phyloP scores from a whole-genome alignment of 2,797 vertebrate genomes.

The Sciurus vulgaris region DNA sequence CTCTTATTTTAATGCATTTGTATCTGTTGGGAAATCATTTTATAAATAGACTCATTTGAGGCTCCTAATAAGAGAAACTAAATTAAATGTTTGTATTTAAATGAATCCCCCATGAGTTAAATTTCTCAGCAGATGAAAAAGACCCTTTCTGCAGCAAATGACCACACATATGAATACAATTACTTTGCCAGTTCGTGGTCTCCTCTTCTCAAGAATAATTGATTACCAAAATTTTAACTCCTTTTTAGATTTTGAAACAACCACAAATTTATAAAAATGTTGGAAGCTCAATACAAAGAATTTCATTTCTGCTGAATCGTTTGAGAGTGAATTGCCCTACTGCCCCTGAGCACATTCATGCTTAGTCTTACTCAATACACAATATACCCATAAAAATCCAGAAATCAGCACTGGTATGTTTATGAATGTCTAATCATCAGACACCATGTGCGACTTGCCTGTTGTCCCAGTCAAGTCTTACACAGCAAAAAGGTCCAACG shows the following conservation, averaged over 20 bases:
- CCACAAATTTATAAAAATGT: background rate
- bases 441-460: background rate
- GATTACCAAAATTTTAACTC: background rate
- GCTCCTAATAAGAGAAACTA: background rate
- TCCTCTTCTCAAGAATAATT: background rate
- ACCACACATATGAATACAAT: background rate
- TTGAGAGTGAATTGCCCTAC: background rate
- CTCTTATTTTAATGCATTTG: background rate
- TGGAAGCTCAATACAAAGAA: background rate
- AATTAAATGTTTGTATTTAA: background rate
- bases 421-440: background rate
- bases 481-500: background rate
- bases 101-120: background rate
- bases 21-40: background rate
- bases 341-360: background rate
- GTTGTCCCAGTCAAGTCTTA: background rate
- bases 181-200: background rate
- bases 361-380: background rate
- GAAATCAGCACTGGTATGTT: background rate
- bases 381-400: background rate
- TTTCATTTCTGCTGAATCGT: background rate
- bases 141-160: background rate
- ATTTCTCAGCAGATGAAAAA: background rate
- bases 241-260: conserved; percentile 6
- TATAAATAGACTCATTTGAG: background rate